These are phyloP conservation scores for Neoascia interrupta DNA, from an alignment of 2,888 invertebrate species.

Conservation along the genomic window DNA sequence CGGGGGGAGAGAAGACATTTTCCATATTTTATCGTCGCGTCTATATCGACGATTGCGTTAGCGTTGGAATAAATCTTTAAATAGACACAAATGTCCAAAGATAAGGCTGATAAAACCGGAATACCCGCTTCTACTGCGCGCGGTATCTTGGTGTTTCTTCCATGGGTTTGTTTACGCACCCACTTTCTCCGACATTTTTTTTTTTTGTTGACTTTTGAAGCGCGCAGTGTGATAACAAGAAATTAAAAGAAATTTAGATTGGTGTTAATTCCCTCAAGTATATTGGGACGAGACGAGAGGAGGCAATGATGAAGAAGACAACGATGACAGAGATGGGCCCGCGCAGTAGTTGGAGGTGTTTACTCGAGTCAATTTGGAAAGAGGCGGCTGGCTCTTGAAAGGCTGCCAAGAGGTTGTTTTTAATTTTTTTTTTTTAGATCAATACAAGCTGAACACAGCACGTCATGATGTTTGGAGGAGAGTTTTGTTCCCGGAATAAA, in stretches of 20 bases:
- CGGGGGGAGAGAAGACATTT: conserved; percentile 19
- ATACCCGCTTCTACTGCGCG: conserved; percentile 15
- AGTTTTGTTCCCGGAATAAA: conserved; percentile 12
- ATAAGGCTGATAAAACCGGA: conserved; percentile 64
- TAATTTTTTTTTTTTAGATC: too few relatives aligned
- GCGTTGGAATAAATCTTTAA: conserved; percentile 34
- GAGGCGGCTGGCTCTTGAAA: conserved; percentile 19
- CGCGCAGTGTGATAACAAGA: conserved; percentile 26
- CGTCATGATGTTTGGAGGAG: background rate
- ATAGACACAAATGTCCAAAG: conserved; percentile 51
- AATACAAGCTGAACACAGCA: conserved; percentile 30
- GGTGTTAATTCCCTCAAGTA: conserved; percentile 37
- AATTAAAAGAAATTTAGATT: conserved; percentile 29
- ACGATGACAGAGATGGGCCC: conserved; percentile 48
- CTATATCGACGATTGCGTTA: conserved; percentile 16
- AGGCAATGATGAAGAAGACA: background rate
- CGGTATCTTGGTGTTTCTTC: conserved; percentile 26
- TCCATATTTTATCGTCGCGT: conserved; percentile 32
- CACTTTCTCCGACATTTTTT: conserved; percentile 54
- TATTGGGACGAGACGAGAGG: too few relatives aligned
- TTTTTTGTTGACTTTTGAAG: conserved; percentile 44
- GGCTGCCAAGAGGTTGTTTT: conserved; percentile 42
- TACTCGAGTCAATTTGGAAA: conserved; percentile 23
- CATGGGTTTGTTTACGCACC: conserved; percentile 52
- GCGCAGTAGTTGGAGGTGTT: too few relatives aligned